Evolutionary conservation across 2,888 invertebrate species (phyloP), one percentile per base, ranked within the genome.

Genomic region (Coelinius sp.): DNA sequence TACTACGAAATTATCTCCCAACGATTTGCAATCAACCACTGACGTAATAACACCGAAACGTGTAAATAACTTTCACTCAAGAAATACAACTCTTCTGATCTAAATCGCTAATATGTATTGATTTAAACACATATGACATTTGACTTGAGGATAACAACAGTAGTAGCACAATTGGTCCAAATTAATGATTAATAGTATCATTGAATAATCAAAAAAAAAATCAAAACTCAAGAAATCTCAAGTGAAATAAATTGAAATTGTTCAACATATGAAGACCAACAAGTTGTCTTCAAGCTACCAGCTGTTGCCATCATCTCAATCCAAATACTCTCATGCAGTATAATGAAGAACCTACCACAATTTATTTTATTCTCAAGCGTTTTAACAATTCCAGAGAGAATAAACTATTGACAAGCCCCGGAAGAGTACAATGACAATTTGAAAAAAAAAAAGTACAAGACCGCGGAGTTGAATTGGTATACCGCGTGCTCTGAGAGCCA

Each of bases 401-500:
- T 49, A 14, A 14, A 14, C 2, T 4, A 5, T 46, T 17, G 46
- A 49, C n/a, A 14, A 27, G 56, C n/a, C 24, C 31, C 31, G 56
- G 8, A 27, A 31, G 17, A 22, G 12, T 38, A 1, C 20, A 46
- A 46, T 22, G 17, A 35, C 38, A 59, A 68, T 14, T 46, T 68
- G 20, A 12, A 1, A 10, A 20, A 17, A 24, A 68, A 56, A 27
- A 65, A 22, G 20, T 49, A 66, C 65, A 46, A 73, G 44, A 70
- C 46, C 8, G 27, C 6, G 17, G 25, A 38, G 31, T 62, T 17
- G 8, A 71, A 14, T 17, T 38, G 59, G 41, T 38, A 5, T 74
- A 75, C 80, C 81, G 82, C 75, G 66, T 75, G 76, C 78, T 79
- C 77, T 79, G 83, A 81, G 78, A 76, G 78, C 68, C 81, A 78